phyloP scores from a whole-genome alignment of 2,888 invertebrate genomes.

The Agrochola litura region DNA sequence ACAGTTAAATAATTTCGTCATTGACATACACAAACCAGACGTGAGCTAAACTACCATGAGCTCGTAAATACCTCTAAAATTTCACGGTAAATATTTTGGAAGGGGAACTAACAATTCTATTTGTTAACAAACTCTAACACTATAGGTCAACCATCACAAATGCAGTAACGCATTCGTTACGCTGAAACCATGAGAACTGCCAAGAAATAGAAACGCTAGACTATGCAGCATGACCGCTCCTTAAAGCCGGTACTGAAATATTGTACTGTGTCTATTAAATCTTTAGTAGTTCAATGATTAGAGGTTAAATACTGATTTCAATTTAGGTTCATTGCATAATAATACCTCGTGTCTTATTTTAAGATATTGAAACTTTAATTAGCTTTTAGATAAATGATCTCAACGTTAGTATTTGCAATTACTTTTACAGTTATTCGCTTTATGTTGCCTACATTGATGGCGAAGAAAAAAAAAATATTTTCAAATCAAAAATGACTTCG shows the following conservation, averaged over 20 bases:
- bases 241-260: constrained; percentile 57
- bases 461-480: not conserved
- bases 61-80: constrained; percentile 30
- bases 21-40: not conserved
- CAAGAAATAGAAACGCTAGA: constrained; percentile 34
- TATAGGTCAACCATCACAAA: constrained; percentile 53
- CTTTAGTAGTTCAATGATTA: constrained; percentile 76
- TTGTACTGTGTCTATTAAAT: constrained; percentile 68
- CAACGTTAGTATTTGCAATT: constrained; percentile 2
- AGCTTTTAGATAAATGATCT: constrained; percentile 1
- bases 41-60: constrained; percentile 1
- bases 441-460: not conserved
- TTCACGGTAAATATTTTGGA: constrained; percentile 37
- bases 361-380: constrained; percentile 15
- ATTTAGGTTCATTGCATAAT: constrained; percentile 63
- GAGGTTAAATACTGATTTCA: constrained; percentile 73
- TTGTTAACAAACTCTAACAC: constrained; percentile 35
- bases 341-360: constrained; percentile 24
- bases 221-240: constrained; percentile 32
- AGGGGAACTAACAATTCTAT: constrained; percentile 44
- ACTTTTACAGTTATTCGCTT: constrained; percentile 1
- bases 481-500: not conserved
- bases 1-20: not conserved
- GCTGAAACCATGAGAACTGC: constrained; percentile 30
- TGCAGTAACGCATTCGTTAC: constrained; percentile 45